phyloP scores from a whole-genome alignment of 2,797 vertebrate species.

The Cheirogaleus major region DNA sequence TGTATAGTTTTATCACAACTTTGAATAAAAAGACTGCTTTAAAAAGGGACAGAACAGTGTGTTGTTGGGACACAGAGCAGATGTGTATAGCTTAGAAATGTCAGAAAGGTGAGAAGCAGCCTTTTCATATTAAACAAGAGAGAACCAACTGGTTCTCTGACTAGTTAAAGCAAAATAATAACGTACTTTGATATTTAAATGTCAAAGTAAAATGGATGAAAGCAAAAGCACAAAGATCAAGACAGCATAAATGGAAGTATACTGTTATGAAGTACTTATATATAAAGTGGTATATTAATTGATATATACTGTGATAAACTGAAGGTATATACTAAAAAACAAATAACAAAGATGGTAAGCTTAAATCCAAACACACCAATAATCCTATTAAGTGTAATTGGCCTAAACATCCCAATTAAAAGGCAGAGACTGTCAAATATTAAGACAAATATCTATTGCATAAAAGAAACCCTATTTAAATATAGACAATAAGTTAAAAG shows the following conservation, averaged over 20 bases:
- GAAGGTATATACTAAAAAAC: background rate
- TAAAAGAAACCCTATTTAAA: conserved; percentile 1
- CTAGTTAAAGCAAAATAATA: background rate
- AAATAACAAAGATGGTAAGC: background rate
- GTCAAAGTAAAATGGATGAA: background rate
- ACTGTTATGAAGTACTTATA: background rate
- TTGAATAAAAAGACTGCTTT: background rate
- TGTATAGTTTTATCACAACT: background rate
- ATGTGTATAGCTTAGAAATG: background rate
- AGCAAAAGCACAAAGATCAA: conserved; percentile 7
- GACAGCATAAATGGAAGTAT: background rate
- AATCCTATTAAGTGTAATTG: background rate
- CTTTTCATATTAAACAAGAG: background rate
- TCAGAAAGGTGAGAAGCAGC: background rate
- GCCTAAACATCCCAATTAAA: background rate
- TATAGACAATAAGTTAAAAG: background rate
- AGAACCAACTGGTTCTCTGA: background rate
- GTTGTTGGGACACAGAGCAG: background rate
- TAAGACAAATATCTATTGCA: background rate
- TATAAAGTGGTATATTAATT: background rate
- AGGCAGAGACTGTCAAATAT: background rate
- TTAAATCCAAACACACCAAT: background rate
- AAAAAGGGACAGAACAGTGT: background rate
- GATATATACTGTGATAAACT: background rate
- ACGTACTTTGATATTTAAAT: background rate